These are phyloP conservation scores for Arge pagana DNA, from an alignment of 2,888 invertebrate species.

Conservation along the genomic window DNA sequence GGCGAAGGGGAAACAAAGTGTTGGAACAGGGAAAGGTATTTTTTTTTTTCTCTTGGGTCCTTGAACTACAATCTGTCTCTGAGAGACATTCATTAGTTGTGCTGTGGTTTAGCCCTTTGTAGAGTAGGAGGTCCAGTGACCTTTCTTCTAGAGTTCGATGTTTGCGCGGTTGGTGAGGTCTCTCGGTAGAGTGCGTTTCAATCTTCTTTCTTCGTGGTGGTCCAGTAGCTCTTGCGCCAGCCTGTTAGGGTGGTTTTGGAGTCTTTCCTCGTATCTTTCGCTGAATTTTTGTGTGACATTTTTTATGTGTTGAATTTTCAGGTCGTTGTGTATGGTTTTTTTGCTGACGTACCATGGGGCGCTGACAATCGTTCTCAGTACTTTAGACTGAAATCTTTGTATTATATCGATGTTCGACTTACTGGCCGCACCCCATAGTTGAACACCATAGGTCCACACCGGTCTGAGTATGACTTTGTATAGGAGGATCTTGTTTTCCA, in stretches of 20 bases:
- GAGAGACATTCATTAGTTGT: no score
- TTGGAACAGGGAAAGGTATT: slow-evolving; percentile 23
- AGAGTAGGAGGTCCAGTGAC: no score
- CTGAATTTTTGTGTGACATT: neutral
- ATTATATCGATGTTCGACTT: slow-evolving; percentile 7
- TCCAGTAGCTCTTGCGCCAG: slow-evolving; percentile 22
- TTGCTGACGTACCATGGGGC: slow-evolving; percentile 16
- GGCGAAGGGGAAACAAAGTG: slow-evolving; percentile 25
- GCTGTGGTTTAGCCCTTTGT: no score
- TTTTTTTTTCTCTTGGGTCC: no score
- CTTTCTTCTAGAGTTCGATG: no score
- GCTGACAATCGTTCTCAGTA: neutral
- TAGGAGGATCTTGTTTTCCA: slow-evolving; percentile 9
- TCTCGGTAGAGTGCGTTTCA: no score
- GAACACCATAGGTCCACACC: slow-evolving; percentile 18
- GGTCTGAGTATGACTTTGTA: slow-evolving; percentile 15
- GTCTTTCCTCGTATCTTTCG: neutral
- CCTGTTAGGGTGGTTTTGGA: neutral
- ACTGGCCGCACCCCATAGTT: slow-evolving; percentile 2
- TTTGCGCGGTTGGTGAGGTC: no score
- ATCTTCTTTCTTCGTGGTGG: no score
- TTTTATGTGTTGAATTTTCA: neutral
- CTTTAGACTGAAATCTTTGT: slow-evolving; percentile 14
- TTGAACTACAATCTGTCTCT: no score
- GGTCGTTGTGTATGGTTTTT: neutral